Conservation (phyloP, 2,797 vertebrate species). For the Notolepis coatsorum region DNA sequence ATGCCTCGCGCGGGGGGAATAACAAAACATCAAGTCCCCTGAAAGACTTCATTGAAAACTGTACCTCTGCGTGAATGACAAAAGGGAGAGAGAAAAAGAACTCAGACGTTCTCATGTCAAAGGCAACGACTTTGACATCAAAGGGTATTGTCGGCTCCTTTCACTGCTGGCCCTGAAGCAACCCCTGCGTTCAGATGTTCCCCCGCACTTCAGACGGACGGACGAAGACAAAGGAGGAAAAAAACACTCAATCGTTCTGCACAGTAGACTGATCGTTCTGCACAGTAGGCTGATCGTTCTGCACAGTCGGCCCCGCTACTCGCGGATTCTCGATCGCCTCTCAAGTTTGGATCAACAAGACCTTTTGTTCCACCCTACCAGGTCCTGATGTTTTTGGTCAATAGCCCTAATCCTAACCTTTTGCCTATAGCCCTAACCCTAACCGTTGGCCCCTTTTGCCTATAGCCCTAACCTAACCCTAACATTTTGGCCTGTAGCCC, state of each 20-base stretch:
- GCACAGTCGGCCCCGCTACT: neutral
- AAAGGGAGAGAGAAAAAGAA: constrained; percentile 3
- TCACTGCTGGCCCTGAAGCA: too few species aligned
- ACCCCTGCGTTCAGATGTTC: too few species aligned
- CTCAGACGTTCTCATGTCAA: constrained; percentile 10
- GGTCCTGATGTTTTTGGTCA: constrained; percentile 51
- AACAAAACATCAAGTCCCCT: constrained; percentile 34
- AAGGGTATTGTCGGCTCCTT: neutral
- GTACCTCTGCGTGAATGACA: constrained; percentile 17
- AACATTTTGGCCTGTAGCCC: too few species aligned
- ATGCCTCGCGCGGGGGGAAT: constrained; percentile 28
- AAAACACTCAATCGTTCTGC: too few species aligned
- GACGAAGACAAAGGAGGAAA: too few species aligned
- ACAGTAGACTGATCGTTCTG: constrained; percentile 13
- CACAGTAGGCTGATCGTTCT: constrained; percentile 10
- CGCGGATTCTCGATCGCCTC: constrained; percentile 35
- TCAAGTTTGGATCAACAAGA: constrained; percentile 40
- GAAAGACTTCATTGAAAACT: constrained; percentile 23
- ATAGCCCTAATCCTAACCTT: constrained; percentile 41
- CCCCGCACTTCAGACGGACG: too few species aligned
- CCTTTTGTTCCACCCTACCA: constrained; percentile 51
- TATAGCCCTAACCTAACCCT: too few species aligned
- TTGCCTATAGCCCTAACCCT: too few species aligned
- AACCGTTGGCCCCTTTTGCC: too few species aligned
- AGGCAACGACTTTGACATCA: constrained; percentile 5